Evolutionary conservation across 2,113 vertebrate species (phyloP).

Genomic region (Platysteira castanea): DNA sequence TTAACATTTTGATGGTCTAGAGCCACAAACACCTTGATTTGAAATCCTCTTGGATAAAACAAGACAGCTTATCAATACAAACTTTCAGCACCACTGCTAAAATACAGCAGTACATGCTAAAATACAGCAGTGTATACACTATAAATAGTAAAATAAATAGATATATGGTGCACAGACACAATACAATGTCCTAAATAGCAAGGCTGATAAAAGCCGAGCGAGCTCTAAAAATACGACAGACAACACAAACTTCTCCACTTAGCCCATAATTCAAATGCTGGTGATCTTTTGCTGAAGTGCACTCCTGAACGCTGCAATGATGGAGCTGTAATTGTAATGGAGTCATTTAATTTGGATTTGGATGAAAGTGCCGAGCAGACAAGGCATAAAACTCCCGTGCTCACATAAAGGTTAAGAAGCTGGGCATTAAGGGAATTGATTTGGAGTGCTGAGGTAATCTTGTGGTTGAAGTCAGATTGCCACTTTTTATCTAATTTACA

Average conservation of each 20-base stretch:
- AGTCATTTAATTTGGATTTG: slow-evolving; percentile 48
- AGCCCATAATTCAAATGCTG: slow-evolving; percentile 3
- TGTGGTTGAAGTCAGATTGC: not conserved
- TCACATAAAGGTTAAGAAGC: not conserved
- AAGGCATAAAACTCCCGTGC: not conserved
- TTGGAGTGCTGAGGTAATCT: not conserved
- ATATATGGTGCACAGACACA: not conserved
- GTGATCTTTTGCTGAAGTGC: slow-evolving; percentile 20
- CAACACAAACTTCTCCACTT: not conserved
- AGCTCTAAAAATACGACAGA: not conserved
- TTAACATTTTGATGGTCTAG: not conserved
- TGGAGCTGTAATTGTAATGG: slow-evolving; percentile 32
- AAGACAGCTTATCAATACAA: not conserved
- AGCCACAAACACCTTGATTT: not conserved
- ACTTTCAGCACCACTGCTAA: not conserved
- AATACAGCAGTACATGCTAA: not conserved
- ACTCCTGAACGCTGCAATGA: not conserved
- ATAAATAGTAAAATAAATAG: not conserved
- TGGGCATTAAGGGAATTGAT: not conserved
- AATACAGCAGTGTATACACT: not conserved
- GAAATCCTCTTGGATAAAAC: not conserved
- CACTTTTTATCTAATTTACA: not conserved
- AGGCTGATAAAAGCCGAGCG: not conserved
- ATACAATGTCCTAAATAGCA: not conserved
- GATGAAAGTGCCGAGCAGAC: not conserved